Base-by-base conservation (phyloP, 2,113 vertebrate species). In the Eleginops maclovinus region DNA sequence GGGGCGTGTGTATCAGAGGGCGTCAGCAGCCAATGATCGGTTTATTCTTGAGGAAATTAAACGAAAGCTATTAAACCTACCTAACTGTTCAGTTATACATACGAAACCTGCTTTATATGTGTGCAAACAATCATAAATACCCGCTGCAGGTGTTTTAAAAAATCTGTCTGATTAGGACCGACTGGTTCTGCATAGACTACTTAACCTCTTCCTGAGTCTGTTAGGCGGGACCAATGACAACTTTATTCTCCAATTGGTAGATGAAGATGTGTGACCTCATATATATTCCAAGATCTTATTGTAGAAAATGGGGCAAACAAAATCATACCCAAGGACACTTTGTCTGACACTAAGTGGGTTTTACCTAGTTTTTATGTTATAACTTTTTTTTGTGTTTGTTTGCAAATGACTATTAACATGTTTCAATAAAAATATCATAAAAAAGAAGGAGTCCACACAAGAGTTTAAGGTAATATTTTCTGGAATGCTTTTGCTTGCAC, bases 401-500 rank as follows among this genome's bases (percentile, higher is more conserved):
- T n/a, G n/a, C n/a, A n/a, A n/a, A n/a, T n/a, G n/a, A n/a, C n/a
- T n/a, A n/a, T n/a, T n/a, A n/a, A n/a, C n/a, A n/a, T n/a, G n/a
- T n/a, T n/a, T n/a, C n/a, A n/a, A n/a, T n/a, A n/a, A n/a, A n/a
- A n/a, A n/a, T n/a, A n/a, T n/a, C n/a, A n/a, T n/a, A n/a, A n/a
- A n/a, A n/a, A n/a, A n/a, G 36, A 91, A 88, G 31, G 66, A 95
- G 93, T 94, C 91, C 90, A 95, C 92, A 95, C 94, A 91, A 76
- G 84, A 88, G 91, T 96, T 96, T 92, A 88, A 89, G 94, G 56
- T 93, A 88, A 90, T 92, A 90, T 91, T 94, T 92, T 95, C 90
- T 94, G 92, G 96, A 97, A 98, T 96, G 96, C 97, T 94, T 96
- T 90, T 87, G 90, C 90, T 89, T 72, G 59, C 15, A 43, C 83